These are phyloP conservation scores for Bombus pyrosoma DNA, from an alignment of 1,140 invertebrate species.

Conservation along the genomic window DNA sequence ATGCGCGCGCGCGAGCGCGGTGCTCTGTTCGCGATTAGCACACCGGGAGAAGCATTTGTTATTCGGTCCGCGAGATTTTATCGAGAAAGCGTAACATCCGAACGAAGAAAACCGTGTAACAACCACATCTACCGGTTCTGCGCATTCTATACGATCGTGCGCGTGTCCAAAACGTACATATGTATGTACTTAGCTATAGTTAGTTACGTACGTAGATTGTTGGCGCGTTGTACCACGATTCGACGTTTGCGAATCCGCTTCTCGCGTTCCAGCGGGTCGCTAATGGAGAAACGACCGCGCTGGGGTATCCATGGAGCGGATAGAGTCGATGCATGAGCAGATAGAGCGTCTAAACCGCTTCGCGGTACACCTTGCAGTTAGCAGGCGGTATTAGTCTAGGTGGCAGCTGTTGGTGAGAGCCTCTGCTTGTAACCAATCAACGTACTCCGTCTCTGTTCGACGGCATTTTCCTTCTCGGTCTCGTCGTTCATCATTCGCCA, in stretches of 20 bases:
- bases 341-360: constrained; percentile 49
- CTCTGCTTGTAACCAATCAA: constrained; percentile 66
- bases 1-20: too few species aligned
- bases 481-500: constrained; percentile 61
- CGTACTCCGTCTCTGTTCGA: constrained; percentile 47
- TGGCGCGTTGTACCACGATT: not conserved
- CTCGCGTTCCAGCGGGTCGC: not conserved
- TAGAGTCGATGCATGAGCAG: constrained; percentile 58
- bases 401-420: constrained; percentile 66
- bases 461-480: constrained; percentile 49
- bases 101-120: constrained; percentile 3
- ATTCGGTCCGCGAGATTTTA: not conserved
- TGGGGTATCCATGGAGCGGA: not conserved
- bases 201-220: not conserved
- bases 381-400: constrained; percentile 66
- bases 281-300: constrained; percentile 44
- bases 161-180: not conserved
- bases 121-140: too few species aligned
- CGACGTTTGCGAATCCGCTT: not conserved
- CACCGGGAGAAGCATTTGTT: too few species aligned
- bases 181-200: too few species aligned
- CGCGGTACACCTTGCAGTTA: constrained; percentile 62
- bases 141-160: not conserved
- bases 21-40: too few species aligned
- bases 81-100: constrained; percentile 13